phyloP scores from a whole-genome alignment of 23 tunicate genomes.

The Trididemnum clinides region DNA sequence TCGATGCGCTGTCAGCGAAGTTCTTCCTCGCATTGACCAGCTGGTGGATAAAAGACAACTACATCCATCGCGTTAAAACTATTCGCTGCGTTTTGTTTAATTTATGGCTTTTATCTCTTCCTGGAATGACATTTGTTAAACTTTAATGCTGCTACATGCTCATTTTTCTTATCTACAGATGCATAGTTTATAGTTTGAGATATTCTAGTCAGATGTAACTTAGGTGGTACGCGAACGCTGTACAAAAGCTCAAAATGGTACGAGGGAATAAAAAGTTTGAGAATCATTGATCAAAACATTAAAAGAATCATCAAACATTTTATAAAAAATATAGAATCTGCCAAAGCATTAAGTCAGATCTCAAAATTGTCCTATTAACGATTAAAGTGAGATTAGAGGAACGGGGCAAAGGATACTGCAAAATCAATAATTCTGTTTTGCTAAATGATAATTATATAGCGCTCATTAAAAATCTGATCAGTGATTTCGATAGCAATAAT shows the following conservation, averaged over 20 bases:
- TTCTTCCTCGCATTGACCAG: conserved; percentile 65
- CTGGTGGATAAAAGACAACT: conserved; percentile 61
- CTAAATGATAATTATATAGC: too few species aligned
- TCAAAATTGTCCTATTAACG: too few species aligned
- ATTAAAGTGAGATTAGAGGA: too few species aligned
- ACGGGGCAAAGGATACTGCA: too few species aligned
- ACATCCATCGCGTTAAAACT: conserved; percentile 62
- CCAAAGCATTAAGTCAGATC: too few species aligned
- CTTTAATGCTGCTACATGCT: conserved; percentile 28
- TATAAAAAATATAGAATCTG: too few species aligned
- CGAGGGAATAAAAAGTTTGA: conserved; percentile 56
- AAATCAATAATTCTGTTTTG: too few species aligned
- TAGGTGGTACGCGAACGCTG: conserved; percentile 63
- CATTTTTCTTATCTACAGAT: conserved; percentile 2
- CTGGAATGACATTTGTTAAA: conserved; percentile 24
- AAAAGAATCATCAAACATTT: too few species aligned
- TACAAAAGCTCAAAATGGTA: conserved; percentile 48
- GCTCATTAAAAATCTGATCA: too few species aligned
- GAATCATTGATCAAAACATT: too few species aligned
- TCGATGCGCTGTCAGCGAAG: conserved; percentile 73
- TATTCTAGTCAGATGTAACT: conserved; percentile 10
- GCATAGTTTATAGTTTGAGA: not conserved
- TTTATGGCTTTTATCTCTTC: conserved; percentile 27
- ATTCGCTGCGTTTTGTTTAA: conserved; percentile 33
- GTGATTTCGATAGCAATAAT: too few species aligned